Percentiles rank a stretch among this genome's conserved stretches.
These are phyloP conservation scores for Distichodus sexfasciatus DNA, from an alignment of 2,797 vertebrate species.

Conservation along the genomic window DNA sequence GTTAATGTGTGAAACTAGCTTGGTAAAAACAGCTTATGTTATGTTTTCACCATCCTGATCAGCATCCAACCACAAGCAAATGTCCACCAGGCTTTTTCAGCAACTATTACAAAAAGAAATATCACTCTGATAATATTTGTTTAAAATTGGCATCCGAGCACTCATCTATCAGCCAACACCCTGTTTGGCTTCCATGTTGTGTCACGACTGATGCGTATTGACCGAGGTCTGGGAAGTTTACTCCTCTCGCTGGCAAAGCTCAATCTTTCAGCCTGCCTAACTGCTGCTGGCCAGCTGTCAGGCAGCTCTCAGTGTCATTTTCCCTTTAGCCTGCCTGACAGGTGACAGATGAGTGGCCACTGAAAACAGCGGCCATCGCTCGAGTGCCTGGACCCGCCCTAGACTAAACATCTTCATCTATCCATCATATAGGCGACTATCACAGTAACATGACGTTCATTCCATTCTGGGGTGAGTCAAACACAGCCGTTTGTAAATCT, in stretches of 20 bases:
- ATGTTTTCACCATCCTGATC: no score
- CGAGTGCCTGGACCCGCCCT: constrained; percentile 28
- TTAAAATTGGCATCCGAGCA: neutral
- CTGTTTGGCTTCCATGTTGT: constrained; percentile 27
- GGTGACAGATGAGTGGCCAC: constrained; percentile 49
- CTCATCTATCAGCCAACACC: constrained; percentile 13
- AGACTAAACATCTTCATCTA: constrained; percentile 48
- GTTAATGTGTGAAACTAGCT: no score
- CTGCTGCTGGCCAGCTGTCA: constrained; percentile 41
- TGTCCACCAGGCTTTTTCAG: no score
- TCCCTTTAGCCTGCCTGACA: constrained; percentile 41
- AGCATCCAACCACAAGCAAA: no score
- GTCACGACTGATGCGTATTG: constrained; percentile 47
- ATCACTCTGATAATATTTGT: neutral
- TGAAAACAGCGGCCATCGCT: constrained; percentile 45
- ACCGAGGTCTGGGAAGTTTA: constrained; percentile 28
- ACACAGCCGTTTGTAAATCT: constrained; percentile 40
- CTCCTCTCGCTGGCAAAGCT: constrained; percentile 27
- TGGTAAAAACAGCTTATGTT: no score
- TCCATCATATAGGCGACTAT: constrained; percentile 43
- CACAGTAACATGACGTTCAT: constrained; percentile 28
- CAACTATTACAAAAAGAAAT: no score
- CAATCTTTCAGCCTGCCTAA: constrained; percentile 42
- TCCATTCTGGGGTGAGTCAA: constrained; percentile 31
- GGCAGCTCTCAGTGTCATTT: constrained; percentile 43